Conservation (phyloP, 2,797 vertebrate species). For the Notamacropus eugenii region DNA sequence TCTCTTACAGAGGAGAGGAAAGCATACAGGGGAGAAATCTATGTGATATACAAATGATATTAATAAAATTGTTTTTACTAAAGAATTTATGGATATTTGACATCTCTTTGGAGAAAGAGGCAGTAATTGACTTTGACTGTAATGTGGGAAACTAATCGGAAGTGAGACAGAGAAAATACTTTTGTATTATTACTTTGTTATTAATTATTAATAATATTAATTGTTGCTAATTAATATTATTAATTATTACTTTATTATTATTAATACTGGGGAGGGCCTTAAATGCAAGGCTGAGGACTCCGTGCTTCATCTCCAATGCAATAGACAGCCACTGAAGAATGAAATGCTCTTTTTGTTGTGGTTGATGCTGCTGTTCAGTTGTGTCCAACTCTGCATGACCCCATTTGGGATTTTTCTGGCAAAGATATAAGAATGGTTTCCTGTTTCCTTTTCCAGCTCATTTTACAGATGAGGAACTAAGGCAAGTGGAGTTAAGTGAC, state of each 20-base stretch:
- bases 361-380: background rate
- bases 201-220: no score
- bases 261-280: background rate
- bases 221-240: no score
- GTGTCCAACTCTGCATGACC: background rate
- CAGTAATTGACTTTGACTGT: background rate
- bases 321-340: background rate
- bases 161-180: background rate
- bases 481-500: background rate
- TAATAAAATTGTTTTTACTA: background rate
- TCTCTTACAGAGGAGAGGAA: background rate
- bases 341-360: background rate
- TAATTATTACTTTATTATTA: no score
- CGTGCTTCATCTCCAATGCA: background rate
- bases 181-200: background rate
- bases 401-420: background rate
- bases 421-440: background rate
- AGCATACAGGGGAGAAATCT: background rate
- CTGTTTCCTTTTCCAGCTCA: background rate
- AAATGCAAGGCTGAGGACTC: background rate
- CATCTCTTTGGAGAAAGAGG: background rate
- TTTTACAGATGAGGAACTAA: background rate
- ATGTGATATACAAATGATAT: background rate
- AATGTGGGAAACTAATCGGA: background rate
- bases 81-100: background rate